These are phyloP conservation scores for Machimus atricapillus DNA, from an alignment of 2,888 invertebrate species.

Conservation along the genomic window DNA sequence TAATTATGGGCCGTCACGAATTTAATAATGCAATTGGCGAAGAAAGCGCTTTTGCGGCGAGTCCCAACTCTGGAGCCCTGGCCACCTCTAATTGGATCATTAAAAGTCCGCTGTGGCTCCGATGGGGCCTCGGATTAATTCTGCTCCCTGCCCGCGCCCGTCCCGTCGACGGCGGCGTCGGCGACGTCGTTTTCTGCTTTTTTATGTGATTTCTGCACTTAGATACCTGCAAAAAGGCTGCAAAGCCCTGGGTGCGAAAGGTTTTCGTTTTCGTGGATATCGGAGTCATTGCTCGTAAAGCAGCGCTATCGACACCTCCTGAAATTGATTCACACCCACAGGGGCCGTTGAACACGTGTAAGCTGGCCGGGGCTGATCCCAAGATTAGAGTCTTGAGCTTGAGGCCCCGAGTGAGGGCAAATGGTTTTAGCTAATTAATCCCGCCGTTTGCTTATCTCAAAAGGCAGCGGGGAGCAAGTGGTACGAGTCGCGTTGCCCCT, in stretches of 20 bases:
- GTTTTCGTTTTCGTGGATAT: not conserved
- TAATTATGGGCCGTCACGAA: conserved; percentile 32
- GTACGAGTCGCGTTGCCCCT: not conserved
- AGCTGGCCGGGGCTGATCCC: not conserved
- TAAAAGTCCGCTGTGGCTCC: not conserved
- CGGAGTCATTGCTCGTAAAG: conserved; percentile 5
- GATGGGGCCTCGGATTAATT: not conserved
- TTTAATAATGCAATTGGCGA: conserved; percentile 26
- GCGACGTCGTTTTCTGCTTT: not conserved
- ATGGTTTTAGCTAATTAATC: not conserved
- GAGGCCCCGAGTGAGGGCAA: not conserved
- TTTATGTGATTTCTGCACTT: not conserved
- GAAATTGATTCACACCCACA: conserved; percentile 22
- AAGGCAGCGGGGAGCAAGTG: not conserved
- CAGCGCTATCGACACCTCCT: conserved; percentile 8
- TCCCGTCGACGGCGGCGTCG: not conserved
- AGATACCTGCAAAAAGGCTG: not conserved
- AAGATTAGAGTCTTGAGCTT: not conserved
- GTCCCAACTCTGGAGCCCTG: not conserved
- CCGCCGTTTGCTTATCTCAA: not conserved
- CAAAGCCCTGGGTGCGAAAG: not conserved
- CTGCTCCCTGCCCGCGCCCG: not conserved
- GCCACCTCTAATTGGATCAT: conserved; percentile 19
- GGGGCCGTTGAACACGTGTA: not conserved
- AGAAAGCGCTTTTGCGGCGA: not conserved